Conservation (phyloP, 2,888 invertebrate genomes). For the Tipula vernalis region DNA sequence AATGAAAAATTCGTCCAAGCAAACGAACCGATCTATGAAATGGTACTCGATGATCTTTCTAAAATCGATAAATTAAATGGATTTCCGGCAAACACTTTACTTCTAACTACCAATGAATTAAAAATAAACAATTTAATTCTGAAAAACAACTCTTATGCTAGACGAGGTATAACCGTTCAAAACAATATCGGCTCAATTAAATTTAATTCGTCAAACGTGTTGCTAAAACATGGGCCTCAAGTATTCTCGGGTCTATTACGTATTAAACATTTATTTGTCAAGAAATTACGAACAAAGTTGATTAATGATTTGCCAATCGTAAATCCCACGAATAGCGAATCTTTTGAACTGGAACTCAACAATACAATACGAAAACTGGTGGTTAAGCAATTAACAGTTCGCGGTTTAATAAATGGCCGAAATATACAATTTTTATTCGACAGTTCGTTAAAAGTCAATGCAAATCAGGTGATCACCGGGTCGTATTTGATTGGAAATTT, state of each 20-base stretch:
- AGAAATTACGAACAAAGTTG: constrained; percentile 20
- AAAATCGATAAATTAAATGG: background rate
- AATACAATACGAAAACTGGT: constrained; percentile 7
- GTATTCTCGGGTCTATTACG: constrained; percentile 20
- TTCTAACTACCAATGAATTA: background rate
- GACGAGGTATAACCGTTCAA: constrained; percentile 12
- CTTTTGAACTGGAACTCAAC: background rate
- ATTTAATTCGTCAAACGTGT: constrained; percentile 23
- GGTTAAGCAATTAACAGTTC: constrained; percentile 34
- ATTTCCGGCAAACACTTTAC: background rate
- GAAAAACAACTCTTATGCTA: background rate
- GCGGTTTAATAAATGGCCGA: constrained; percentile 39
- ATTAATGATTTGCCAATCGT: constrained; percentile 16
- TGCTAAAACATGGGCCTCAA: constrained; percentile 22
- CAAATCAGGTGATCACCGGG: constrained; percentile 37
- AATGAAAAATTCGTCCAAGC: background rate
- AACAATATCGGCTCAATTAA: constrained; percentile 24
- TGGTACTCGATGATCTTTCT: background rate
- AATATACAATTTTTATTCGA: constrained; percentile 34
- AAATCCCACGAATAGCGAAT: background rate
- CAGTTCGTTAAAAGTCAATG: constrained; percentile 36
- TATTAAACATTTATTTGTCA: constrained; percentile 30
- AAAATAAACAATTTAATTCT: background rate
- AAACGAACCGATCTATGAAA: background rate
- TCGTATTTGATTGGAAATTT: constrained; percentile 24